These are phyloP conservation scores for Ectropis grisescens DNA, from an alignment of 1,140 invertebrate species.

Conservation along the genomic window DNA sequence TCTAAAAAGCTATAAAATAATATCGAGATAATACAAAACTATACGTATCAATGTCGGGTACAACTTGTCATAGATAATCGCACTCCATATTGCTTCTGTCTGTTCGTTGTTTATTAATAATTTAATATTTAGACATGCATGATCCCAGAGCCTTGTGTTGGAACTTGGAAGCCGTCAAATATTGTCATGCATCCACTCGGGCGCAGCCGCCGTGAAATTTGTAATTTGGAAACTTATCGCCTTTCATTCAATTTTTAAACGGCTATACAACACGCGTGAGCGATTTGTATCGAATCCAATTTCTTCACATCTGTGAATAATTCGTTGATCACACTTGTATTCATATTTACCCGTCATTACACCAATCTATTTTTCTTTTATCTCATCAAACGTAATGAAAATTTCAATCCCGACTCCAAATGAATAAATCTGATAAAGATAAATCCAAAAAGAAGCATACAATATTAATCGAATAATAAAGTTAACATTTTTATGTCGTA, in stretches of 20 bases:
- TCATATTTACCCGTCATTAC: slow-evolving; percentile 1
- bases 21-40: too few species aligned
- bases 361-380: background rate
- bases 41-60: too few species aligned
- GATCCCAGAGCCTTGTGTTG: slow-evolving; percentile 9
- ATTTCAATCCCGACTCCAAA: too few species aligned
- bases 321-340: slow-evolving; percentile 12
- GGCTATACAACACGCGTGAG: slow-evolving; percentile 5
- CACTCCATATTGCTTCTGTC: background rate
- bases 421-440: too few species aligned
- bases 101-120: slow-evolving; percentile 5
- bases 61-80: background rate
- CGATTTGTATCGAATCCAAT: slow-evolving; percentile 8
- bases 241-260: slow-evolving; percentile 13
- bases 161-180: slow-evolving; percentile 17
- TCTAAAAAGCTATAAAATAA: background rate
- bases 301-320: slow-evolving; percentile 11
- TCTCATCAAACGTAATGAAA: too few species aligned
- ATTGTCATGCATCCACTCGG: slow-evolving; percentile 18
- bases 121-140: slow-evolving; percentile 18
- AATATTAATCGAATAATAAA: too few species aligned
- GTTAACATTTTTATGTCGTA: too few species aligned
- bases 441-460: too few species aligned
- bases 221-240: slow-evolving; percentile 31
- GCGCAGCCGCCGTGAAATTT: slow-evolving; percentile 39